These are phyloP conservation scores for Reticulitermes speratus DNA, from an alignment of 1,140 invertebrate species.

Conservation along the genomic window DNA sequence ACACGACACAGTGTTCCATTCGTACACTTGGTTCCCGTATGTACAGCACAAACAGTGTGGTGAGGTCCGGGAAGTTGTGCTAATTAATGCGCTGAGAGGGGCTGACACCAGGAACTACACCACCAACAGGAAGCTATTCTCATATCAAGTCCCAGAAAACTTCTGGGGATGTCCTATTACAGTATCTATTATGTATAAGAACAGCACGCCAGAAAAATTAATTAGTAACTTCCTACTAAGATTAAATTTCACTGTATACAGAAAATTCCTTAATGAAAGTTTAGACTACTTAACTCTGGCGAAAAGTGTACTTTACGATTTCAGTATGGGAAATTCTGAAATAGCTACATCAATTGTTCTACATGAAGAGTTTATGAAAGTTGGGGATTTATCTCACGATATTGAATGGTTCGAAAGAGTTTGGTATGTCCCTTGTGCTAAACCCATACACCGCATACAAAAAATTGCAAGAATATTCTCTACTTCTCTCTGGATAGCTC, in stretches of 20 bases:
- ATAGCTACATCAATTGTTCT: not conserved
- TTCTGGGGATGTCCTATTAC: not conserved
- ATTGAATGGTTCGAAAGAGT: not conserved
- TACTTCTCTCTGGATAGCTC: not conserved
- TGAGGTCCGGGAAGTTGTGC: not conserved
- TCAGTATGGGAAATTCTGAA: not conserved
- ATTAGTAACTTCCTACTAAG: not conserved
- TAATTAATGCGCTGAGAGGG: not conserved
- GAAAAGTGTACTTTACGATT: not conserved
- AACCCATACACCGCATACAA: not conserved
- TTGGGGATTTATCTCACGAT: not conserved
- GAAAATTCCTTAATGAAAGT: not conserved
- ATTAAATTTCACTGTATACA: not conserved
- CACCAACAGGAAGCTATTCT: not conserved
- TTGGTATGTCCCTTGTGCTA: not conserved
- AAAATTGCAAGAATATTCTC: not conserved
- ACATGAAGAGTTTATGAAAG: not conserved
- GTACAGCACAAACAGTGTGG: not conserved
- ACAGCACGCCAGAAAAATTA: not conserved
- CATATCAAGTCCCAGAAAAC: not conserved
- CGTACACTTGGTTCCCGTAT: not conserved
- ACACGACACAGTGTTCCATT: not conserved
- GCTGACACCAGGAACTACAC: not conserved
- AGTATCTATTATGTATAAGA: not conserved
- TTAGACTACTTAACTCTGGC: too few relatives aligned